Percentiles rank a stretch among this genome's conserved stretches.
These are phyloP conservation scores for Scelioninae gen. 1 DNA, from an alignment of 2,888 invertebrate genomes.

Conservation along the genomic window DNA sequence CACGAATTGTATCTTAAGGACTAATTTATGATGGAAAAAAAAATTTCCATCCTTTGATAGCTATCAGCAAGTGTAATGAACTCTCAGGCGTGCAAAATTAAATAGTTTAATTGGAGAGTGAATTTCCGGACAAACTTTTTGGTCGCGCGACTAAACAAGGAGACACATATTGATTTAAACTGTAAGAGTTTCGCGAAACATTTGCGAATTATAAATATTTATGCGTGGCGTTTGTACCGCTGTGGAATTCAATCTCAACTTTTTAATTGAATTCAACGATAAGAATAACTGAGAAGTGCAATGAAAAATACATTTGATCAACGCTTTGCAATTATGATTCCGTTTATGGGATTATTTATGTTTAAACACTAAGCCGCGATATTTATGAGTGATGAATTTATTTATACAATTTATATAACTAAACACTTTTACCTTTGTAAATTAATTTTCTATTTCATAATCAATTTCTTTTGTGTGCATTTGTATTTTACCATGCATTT, in stretches of 20 bases:
- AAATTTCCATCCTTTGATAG: not conserved
- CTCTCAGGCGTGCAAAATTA: conserved; percentile 2
- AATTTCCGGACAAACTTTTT: conserved; percentile 15
- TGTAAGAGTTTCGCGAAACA: conserved; percentile 6
- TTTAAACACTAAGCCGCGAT: too few relatives aligned
- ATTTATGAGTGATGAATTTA: too few relatives aligned
- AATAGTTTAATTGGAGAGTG: conserved; percentile 34
- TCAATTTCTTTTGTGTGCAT: too few relatives aligned
- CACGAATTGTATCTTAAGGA: conserved; percentile 15
- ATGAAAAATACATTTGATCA: conserved; percentile 15
- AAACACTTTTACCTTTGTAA: too few relatives aligned
- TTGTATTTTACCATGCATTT: too few relatives aligned
- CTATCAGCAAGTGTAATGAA: conserved; percentile 29
- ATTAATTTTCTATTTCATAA: too few relatives aligned
- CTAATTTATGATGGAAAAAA: conserved; percentile 14
- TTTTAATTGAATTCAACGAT: conserved; percentile 25
- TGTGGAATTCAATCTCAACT: not conserved
- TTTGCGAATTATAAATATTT: conserved; percentile 28
- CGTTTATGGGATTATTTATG: conserved; percentile 8
- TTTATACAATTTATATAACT: too few relatives aligned
- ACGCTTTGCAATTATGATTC: conserved; percentile 19
- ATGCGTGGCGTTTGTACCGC: conserved; percentile 14
- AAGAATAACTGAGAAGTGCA: not conserved
- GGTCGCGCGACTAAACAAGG: conserved; percentile 13
- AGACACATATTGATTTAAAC: conserved; percentile 4